Evolutionary conservation across 2,888 invertebrate species (phyloP), one percentile per base, ranked within the genome.

Genomic region (Zygothrica quintamaculata): DNA sequence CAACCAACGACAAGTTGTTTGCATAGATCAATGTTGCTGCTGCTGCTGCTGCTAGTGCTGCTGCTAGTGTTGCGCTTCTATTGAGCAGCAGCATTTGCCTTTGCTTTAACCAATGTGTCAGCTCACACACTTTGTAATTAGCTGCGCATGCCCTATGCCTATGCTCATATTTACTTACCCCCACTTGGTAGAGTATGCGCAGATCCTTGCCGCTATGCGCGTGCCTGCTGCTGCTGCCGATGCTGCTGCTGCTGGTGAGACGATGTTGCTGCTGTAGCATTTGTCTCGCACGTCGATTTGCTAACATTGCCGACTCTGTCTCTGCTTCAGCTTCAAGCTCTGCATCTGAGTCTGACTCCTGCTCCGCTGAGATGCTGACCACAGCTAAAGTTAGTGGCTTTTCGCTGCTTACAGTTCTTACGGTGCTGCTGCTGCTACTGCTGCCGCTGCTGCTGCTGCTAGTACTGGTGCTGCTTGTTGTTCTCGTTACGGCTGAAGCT

Each of bases 151-250:
- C 9, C 25, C 18, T 29, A 34, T 33, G 8, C 25, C 18, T 29
- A 34, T 33, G 8, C 0, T 7, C 9, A 7, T 39, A 39, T 1
- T 13, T 12, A 84, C 90, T 90, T 88, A 90, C 90, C 89, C 90
- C 90, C 77, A 90, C 89, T 88, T 90, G 95, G 90, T 95, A 96
- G 64, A 96, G 92, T 75, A 95, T 93, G 90, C 93, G 93, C 91
- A 89, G 71, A 77, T 88, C 84, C 75, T 87, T 84, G 50, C 58
- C 57, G 56, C 33, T 52, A 53, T 76, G 73, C 42, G 59, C 66
- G 44, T 67, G 77, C 55, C 51, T 80, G 67, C 46, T 78, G 72
- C 18, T 65, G 61, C 13, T 65, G 60, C 46, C 51, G 55, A 4
- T 58, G 53, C 8, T 46, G 66, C 9, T 72, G 71, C 33, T 64